phyloP scores from a whole-genome alignment of 2,113 vertebrate genomes.

The Sinocyclocheilus grahami region DNA sequence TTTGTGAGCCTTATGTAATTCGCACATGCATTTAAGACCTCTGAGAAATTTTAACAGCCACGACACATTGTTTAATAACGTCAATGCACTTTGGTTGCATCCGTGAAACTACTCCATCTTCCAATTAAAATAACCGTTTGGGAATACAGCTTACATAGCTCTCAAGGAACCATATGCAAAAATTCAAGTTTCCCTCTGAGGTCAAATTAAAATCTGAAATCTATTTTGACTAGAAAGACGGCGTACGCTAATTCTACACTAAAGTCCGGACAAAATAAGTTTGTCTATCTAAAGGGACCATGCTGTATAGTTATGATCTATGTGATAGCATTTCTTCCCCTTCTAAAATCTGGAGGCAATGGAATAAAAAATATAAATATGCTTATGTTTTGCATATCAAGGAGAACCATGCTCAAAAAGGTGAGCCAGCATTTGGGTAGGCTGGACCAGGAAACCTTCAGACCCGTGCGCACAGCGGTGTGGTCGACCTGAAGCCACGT shows the following conservation, averaged over 20 bases:
- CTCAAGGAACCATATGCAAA: not conserved
- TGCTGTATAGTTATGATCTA: not conserved
- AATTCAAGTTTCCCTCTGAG: slow-evolving; percentile 5
- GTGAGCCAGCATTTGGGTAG: slow-evolving; percentile 21
- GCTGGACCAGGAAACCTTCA: slow-evolving; percentile 16
- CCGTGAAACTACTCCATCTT: not conserved
- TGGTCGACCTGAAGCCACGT: slow-evolving; percentile 24
- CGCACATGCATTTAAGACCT: slow-evolving; percentile 49
- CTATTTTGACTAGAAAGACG: not conserved
- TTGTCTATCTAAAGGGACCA: slow-evolving; percentile 37
- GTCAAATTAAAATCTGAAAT: slow-evolving; percentile 26
- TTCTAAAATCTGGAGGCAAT: not conserved
- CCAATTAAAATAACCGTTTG: not conserved
- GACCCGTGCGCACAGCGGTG: not conserved
- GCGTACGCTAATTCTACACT: slow-evolving; percentile 6
- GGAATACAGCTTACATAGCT: not conserved
- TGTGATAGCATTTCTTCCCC: not conserved
- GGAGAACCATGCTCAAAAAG: slow-evolving; percentile 29
- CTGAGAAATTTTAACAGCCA: slow-evolving; percentile 25
- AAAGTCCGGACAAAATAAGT: slow-evolving; percentile 16
- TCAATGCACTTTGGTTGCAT: slow-evolving; percentile 51
- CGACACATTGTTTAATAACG: slow-evolving; percentile 22
- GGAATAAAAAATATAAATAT: slow-evolving; percentile 32
- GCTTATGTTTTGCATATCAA: slow-evolving; percentile 33
- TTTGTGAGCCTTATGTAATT: slow-evolving; percentile 4